phyloP scores from a whole-genome alignment of 2,797 vertebrate genomes.

The Microchirus variegatus region DNA sequence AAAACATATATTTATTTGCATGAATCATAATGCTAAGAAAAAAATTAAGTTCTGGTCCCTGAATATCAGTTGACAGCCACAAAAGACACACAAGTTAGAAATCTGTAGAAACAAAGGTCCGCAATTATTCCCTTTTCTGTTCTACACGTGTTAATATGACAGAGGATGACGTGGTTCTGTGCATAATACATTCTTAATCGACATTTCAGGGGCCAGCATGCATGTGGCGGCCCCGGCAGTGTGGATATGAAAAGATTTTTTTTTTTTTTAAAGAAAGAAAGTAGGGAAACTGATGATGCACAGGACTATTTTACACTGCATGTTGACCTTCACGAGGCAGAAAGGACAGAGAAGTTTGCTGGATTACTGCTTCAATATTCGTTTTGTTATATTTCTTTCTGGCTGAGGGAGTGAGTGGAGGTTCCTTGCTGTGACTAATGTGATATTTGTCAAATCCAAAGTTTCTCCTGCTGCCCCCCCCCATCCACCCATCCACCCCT shows the following conservation, averaged over 20 bases:
- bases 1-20: too few species aligned
- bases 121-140: not conserved
- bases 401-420: conserved; percentile 42
- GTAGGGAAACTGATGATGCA: conserved; percentile 24
- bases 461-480: conserved; percentile 61
- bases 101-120: not conserved
- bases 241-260: conserved; percentile 20
- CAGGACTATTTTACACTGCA: conserved; percentile 38
- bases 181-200: not conserved
- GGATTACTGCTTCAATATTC: conserved; percentile 69
- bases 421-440: conserved; percentile 74
- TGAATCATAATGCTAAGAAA: too few species aligned
- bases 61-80: too few species aligned
- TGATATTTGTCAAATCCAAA: conserved; percentile 73
- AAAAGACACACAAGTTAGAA: not conserved
- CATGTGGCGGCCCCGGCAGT: not conserved
- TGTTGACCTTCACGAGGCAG: conserved; percentile 66
- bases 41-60: too few species aligned
- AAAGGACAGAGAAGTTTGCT: conserved; percentile 67
- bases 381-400: conserved; percentile 63
- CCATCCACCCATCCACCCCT: not conserved
- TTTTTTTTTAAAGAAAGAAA: not conserved
- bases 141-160: not conserved
- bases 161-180: not conserved
- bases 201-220: conserved; percentile 4